Base-by-base conservation (phyloP, 2,888 invertebrate species). In the Sepioteuthis lessoniana region DNA sequence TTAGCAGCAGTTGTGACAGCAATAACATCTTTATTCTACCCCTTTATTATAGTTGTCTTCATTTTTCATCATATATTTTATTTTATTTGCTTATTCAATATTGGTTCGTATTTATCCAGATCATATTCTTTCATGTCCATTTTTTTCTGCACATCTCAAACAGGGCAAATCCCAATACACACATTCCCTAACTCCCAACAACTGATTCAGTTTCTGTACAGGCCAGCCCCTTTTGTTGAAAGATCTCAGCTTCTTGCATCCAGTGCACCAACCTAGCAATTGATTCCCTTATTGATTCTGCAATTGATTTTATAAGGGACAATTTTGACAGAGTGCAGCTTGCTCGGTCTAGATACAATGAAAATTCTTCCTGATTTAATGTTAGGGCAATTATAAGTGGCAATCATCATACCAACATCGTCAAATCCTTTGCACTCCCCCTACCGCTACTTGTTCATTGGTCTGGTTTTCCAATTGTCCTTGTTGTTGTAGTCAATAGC, bases 261-360 rank as follows among this genome's bases (percentile, higher is more conserved):
- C n/a, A 19, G 76, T 16, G n/a, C 35, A 76, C 10, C n/a, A n/a
- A 76, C n/a, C 2, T n/a, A 13, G n/a, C n/a, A 35, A 76, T 76
- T 76, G 76, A 76, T 76, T 76, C 76, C n/a, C 35, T 16, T 76
- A 76, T 76, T 19, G 76, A 76, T n/a, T n/a, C n/a, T 35, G 76
- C n/a, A 35, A 76, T 76, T 76, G 76, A 76, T 76, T 76, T 76
- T 76, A 76, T 76, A n/a, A n/a, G 76, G 76, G 76, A 76, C 76
- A 76, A 76, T n/a, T 35, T 76, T 76, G 35, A 76, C n/a, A 76
- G n/a, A 35, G n/a, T n/a, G 76, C 76, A 76, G 76, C n/a, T n/a
- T 35, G n/a, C 76, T 76, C n/a, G 3, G 76, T 76, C 76, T 3
- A 13, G 76, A 76, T 76, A 35, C 16, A 76, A 76, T 76, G 16